phyloP scores from a whole-genome alignment of 1,140 invertebrate genomes.

The Drosophila cardini region DNA sequence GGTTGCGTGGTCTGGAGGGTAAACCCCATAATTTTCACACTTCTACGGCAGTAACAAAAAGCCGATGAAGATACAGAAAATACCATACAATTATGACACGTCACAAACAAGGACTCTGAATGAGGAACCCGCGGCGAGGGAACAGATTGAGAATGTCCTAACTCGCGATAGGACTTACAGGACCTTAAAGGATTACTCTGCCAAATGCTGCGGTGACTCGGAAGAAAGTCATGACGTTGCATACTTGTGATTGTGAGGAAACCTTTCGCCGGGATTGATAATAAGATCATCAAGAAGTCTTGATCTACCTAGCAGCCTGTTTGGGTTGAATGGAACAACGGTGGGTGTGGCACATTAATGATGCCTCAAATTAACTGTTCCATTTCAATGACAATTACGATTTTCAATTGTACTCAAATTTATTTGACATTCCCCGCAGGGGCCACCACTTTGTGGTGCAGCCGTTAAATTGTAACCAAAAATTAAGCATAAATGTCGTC shows the following conservation, averaged over 20 bases:
- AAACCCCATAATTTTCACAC: conserved; percentile 79
- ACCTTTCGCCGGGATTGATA: conserved; percentile 1
- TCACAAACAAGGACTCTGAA: conserved; percentile 48
- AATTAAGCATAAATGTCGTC: conserved; percentile 78
- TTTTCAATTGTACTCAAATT: conserved; percentile 68
- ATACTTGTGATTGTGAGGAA: conserved; percentile 44
- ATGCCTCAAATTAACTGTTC: conserved; percentile 73
- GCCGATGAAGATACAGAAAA: conserved; percentile 14
- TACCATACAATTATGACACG: conserved; percentile 79
- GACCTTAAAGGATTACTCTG: conserved; percentile 65
- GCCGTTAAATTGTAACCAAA: conserved; percentile 64
- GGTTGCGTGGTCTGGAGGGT: conserved; percentile 55
- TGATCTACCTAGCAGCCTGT: conserved; percentile 54
- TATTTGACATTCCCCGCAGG: conserved; percentile 73
- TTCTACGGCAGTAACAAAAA: conserved; percentile 40
- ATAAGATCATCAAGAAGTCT: conserved; percentile 20
- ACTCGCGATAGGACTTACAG: conserved; percentile 69
- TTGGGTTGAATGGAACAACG: background rate
- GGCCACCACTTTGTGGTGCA: conserved; percentile 7
- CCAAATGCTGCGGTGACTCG: conserved; percentile 67
- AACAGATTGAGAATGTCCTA: conserved; percentile 49
- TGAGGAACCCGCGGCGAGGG: conserved; percentile 64
- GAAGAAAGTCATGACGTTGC: conserved; percentile 72
- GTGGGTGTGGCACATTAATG: conserved; percentile 76
- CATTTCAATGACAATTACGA: conserved; percentile 33